Conservation (phyloP, 2,797 vertebrate genomes). For the Enteromius thamalakanensis region DNA sequence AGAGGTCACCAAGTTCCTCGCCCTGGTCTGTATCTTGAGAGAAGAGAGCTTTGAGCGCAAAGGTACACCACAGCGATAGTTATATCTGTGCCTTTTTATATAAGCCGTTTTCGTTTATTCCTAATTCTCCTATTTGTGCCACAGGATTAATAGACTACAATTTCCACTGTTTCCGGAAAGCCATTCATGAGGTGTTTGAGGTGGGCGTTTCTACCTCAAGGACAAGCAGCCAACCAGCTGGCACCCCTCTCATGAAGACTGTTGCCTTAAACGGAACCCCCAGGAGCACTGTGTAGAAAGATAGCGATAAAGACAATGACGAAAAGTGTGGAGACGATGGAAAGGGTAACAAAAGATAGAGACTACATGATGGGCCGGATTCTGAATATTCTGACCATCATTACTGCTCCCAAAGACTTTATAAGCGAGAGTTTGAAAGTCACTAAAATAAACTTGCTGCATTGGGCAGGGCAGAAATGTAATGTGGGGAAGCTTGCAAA, state of each 20-base stretch:
- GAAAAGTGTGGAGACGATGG: constrained; percentile 53
- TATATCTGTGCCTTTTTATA: background rate
- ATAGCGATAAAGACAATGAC: constrained; percentile 52
- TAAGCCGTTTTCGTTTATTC: background rate
- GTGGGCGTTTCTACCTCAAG: constrained; percentile 90
- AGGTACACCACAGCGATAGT: constrained; percentile 75
- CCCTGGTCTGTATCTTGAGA: constrained; percentile 97
- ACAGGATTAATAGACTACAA: constrained; percentile 99
- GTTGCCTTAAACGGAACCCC: constrained; percentile 95
- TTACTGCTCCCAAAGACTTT: constrained; percentile 59
- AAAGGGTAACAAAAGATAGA: constrained; percentile 64
- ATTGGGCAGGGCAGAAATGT: constrained; percentile 34
- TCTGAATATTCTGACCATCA: constrained; percentile 46
- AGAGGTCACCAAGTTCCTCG: constrained; percentile 99
- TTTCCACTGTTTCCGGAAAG: constrained; percentile 99
- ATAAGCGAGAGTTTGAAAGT: constrained; percentile 47
- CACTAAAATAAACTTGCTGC: constrained; percentile 48
- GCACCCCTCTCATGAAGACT: constrained; percentile 86
- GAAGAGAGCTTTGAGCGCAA: constrained; percentile 99
- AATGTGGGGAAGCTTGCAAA: constrained; percentile 50
- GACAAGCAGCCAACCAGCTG: constrained; percentile 80
- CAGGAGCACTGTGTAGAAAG: constrained; percentile 86
- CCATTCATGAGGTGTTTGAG: constrained; percentile 98
- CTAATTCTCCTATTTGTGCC: constrained; percentile 16
- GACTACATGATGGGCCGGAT: constrained; percentile 40